Base-by-base conservation (phyloP, 92 coral and sea anemone species). In the Scolanthus callimorphus region DNA sequence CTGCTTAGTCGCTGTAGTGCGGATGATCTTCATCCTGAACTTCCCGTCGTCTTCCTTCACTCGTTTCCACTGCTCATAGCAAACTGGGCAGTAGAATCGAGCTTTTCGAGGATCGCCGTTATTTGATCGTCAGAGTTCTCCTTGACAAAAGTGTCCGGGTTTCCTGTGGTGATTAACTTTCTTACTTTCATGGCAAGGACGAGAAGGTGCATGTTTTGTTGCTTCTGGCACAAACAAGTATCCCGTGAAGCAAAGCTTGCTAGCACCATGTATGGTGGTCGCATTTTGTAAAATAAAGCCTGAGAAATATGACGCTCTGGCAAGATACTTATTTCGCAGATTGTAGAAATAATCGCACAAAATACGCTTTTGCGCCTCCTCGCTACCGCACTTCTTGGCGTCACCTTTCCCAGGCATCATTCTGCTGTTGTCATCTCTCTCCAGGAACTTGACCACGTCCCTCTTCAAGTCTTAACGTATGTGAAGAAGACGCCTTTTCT, bases 121-220 rank as follows among this genome's bases (percentile, higher is more conserved):
- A 68, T 25, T 56, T 68, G 0, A n/a, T 67, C 27, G 28, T 54
- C 55, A 28, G 55, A 20, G 31, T 68, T 56, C 22, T 68, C 76
- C 2, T 23, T n/a, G 20, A 70, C 59, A 59, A 59, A 70, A 66
- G 23, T 70, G 47, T 70, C 60, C n/a, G n/a, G n/a, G n/a, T n/a
- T n/a, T n/a, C n/a, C n/a, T n/a, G n/a, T n/a, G n/a, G n/a, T n/a
- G n/a, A 49, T 57, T 59, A 29, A 57, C 59, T 34, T n/a, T n/a
- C n/a, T n/a, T n/a, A n/a, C n/a, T n/a, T n/a, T n/a, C n/a, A 34
- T 34, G 6, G 43, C 43, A 15, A 6, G 43, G 9, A 34, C 9
- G 15, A 6, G 15, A 6, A 34, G 15, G 9, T 6, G 9, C 43
- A 34, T 34, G 15, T 34, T 34, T 15, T 34, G 43, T 6, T 34